Evolutionary conservation across 37 sponge, comb jelly and placozoan genomes (phyloP).

Genomic region (Tethya wilhelma): DNA sequence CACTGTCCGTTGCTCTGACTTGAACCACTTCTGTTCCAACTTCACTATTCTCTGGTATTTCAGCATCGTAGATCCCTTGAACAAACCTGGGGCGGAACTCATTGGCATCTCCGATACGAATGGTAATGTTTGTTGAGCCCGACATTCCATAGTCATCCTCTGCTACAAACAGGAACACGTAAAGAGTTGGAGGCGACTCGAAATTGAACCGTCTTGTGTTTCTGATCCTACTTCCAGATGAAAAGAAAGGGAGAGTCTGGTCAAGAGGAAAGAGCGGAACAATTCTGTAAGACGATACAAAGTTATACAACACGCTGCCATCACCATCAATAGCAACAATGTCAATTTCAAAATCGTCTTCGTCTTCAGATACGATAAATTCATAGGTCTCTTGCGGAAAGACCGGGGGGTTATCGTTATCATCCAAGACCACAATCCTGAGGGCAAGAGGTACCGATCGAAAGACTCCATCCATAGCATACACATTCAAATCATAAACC

Average conservation of each 20-base stretch:
- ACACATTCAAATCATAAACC: constrained; percentile 13
- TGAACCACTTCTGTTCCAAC: constrained; percentile 22
- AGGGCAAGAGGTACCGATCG: constrained; percentile 8
- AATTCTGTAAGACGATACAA: constrained; percentile 15
- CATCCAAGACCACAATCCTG: constrained; percentile 21
- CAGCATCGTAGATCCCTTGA: neutral
- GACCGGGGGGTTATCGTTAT: constrained; percentile 36
- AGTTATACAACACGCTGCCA: neutral
- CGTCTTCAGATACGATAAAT: constrained; percentile 34
- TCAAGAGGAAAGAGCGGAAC: neutral
- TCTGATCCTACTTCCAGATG: constrained; percentile 12
- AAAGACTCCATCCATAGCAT: constrained; percentile 19
- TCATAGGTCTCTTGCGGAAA: constrained; percentile 26
- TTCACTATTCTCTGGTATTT: constrained; percentile 22
- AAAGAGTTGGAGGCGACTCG: constrained; percentile 30
- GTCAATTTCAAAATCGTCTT: constrained; percentile 14
- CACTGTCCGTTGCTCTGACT: constrained; percentile 57
- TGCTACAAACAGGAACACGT: constrained; percentile 25
- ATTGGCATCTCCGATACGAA: constrained; percentile 53
- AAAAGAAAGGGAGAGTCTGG: constrained; percentile 10
- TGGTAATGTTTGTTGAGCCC: constrained; percentile 32
- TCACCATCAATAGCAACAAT: constrained; percentile 39
- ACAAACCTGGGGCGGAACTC: constrained; percentile 53
- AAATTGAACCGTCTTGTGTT: constrained; percentile 32
- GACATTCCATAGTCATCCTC: constrained; percentile 26